Conservation (phyloP, 2,888 invertebrate species). For the Spisula solida region DNA sequence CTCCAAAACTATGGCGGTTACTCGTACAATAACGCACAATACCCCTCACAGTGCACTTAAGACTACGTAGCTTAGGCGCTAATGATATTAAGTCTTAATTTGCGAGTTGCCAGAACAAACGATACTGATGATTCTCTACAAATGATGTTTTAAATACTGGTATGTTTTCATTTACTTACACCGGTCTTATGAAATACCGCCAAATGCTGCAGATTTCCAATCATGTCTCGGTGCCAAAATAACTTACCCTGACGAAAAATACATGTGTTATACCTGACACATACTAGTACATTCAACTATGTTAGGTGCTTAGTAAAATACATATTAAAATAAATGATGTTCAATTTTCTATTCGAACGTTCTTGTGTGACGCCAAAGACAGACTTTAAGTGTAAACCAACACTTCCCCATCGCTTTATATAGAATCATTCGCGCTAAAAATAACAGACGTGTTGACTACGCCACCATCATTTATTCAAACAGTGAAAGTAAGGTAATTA, state of each 20-base stretch:
- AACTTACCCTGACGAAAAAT: too few species aligned
- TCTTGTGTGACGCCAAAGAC: too few species aligned
- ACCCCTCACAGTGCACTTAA: background rate
- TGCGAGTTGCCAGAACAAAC: background rate
- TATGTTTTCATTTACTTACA: background rate
- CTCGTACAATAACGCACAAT: background rate
- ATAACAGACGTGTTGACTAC: background rate
- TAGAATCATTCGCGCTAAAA: too few species aligned
- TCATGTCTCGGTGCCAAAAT: background rate
- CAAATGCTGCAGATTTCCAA: background rate
- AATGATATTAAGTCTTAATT: slow-evolving; percentile 12
- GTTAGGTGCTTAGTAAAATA: too few species aligned
- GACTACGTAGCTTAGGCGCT: background rate
- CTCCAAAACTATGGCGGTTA: background rate
- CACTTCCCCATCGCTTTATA: too few species aligned
- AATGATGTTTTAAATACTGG: background rate
- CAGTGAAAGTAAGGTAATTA: background rate
- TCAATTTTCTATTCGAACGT: too few species aligned
- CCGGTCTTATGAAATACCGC: background rate
- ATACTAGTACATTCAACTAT: too few species aligned
- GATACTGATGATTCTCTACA: background rate
- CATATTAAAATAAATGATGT: too few species aligned
- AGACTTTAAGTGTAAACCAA: too few species aligned
- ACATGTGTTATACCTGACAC: too few species aligned
- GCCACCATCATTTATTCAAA: background rate